Evolutionary conservation across 2,113 vertebrate genomes (phyloP), one percentile per base, ranked within the genome.

Genomic region (Hepsetus odoe): DNA sequence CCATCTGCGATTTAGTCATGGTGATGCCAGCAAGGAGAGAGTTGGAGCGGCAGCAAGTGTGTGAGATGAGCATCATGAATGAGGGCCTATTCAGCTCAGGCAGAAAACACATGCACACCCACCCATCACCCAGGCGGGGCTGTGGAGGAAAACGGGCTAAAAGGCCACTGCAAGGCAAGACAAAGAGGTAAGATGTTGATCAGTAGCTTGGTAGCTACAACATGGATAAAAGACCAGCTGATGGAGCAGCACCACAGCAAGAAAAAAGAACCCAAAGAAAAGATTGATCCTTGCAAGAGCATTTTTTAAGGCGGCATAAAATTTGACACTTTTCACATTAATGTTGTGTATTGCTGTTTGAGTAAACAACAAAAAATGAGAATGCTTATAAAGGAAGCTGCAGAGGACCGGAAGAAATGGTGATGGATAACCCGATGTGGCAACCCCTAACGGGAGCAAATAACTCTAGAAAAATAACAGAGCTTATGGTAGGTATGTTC

Each of bases 1-100:
- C 91, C 91, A 93, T 93, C 92, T 93, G 91, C 89, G 90, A 87
- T 90, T 93, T 92, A 92, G 91, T 92, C 90, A 91, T 91, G 91
- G 91, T 92, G 89, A 89, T 92, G 91, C 92, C 91, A 93, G 86
- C 90, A 92, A 86, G 87, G 86, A 86, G 69, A 84, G 77, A 84
- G 84, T 81, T 83, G 79, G 70, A 81, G 70, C 80, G 74, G 68
- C 40, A 62, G 59, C 30, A 61, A 22, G 61, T 65, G 49, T 58
- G 62, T 51, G 61, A 14, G 40, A 74, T 83, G 40, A 79, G 80
- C 64, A 56, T 70, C 84, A 44, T 77, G 77, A 84, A 82, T 76
- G 46, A 81, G 61, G 71, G 74, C 65, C 67, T 82, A 79, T 84
- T 79, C 71, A 84, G 62, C 56, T 51, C 26, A 53, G 22, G 55